Percentiles rank a stretch among this genome's conserved stretches.
phyloP scores from a whole-genome alignment of 2,113 vertebrate genomes.

The Semnornis frantzii region DNA sequence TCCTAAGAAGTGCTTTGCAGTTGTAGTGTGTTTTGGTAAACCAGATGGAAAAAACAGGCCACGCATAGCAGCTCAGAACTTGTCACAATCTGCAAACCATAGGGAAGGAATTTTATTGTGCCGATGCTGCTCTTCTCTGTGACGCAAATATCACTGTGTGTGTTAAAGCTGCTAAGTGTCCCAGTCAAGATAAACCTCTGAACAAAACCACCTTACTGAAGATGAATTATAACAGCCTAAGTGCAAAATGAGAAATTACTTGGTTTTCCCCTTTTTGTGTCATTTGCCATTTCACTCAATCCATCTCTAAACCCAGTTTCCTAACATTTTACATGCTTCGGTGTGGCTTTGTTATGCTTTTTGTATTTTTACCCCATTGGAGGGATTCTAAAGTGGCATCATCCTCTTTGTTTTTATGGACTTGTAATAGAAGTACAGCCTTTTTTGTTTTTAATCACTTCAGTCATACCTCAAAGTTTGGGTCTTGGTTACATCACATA shows the following conservation, averaged over 20 bases:
- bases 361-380: constrained; percentile 1
- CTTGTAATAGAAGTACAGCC: neutral
- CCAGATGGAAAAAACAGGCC: neutral
- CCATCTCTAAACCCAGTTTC: neutral
- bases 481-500: neutral
- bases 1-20: neutral
- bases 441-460: neutral
- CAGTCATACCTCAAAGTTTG: neutral
- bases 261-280: neutral
- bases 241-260: neutral
- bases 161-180: neutral
- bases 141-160: neutral
- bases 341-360: neutral
- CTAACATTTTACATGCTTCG: neutral
- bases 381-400: neutral
- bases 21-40: neutral
- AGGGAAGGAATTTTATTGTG: neutral
- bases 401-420: neutral
- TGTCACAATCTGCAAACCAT: neutral
- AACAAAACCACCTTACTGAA: neutral
- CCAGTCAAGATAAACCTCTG: neutral
- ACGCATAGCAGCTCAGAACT: neutral
- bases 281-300: neutral
- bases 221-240: neutral
- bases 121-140: neutral